Evolutionary conservation across 2,113 vertebrate species (phyloP), one percentile per base, ranked within the genome.

Genomic region (Scortum barcoo): DNA sequence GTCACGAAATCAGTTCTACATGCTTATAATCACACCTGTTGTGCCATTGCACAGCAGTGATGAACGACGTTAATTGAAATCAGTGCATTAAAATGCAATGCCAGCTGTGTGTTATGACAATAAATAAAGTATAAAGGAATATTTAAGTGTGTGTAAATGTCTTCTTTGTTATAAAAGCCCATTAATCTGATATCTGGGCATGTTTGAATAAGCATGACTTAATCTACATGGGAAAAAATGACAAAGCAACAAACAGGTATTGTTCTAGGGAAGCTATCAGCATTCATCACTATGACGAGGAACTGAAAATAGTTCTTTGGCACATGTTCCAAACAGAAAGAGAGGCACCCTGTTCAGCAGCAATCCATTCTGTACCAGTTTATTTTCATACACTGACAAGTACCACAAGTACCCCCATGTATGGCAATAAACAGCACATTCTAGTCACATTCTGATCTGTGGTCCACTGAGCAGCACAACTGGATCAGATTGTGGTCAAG

Each of bases 1-100:
- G 60, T 74, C 2, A 33, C 14, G 0, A 81, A 86, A 87, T 79
- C 44, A 50, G 88, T 74, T 74, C 38, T 57, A 51, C 79, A 79
- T 62, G 77, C 30, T 66, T 6, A 7, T 14, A 17, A 40, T 28
- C 1, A 54, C 30, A 60, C 33, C 73, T 30, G 13, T 57, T 22
- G 12, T 16, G 63, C 58, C 26, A 42, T 20, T 28, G 48, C 22
- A 33, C 6, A 44, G 46, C 24, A 26, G 3, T 78, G 75, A 70
- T 6, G 3, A 28, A 14, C 53, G n/a, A 46, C 2, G 0, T 28
- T 6, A 28, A 61, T 8, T 33, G 9, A 17, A 33, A 7, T 69
- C 2, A 24, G 11, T 13, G 5, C 0, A 3, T 7, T 48, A 20
- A 36, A 10, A 30, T 57, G 40, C 9, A 56, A 30, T 33, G 38